Base-by-base conservation (phyloP, 2,888 invertebrate species). In the Stenchaetothrips biformis region DNA sequence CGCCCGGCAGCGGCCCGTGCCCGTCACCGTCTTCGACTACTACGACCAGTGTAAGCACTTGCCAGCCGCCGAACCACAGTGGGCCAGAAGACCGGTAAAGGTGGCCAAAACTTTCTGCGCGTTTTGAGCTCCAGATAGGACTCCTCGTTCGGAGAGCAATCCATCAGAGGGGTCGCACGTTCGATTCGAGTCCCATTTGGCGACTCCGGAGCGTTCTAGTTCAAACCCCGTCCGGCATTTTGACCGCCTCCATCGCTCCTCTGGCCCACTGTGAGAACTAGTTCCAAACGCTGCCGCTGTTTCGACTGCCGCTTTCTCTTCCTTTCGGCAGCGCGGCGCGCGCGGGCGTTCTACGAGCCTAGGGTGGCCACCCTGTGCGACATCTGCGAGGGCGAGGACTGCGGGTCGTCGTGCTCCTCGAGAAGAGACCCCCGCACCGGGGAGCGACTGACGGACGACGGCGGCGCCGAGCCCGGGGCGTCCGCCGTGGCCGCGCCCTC, bases 21-120 rank as follows among this genome's bases (percentile, higher is more conserved):
- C 94, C 83, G 95, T 97, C 82, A 91, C 92, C 77, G 90, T 98
- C 77, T 93, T 93, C 83, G 98, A 98, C 86, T 95, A 98, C 84
- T 98, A 97, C 84, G 96, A 98, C 86, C 94, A 93, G 82, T 93
- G 96, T 96, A 86, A 91, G 93, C 80, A 37, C 37, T 37, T 4
- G 37, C 37, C 37, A 37, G 37, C 4, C 37, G 37, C 2, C 37
- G 37, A 1, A 4, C 4, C 37, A 37, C n/a, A n/a, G n/a, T n/a
- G n/a, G n/a, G n/a, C n/a, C n/a, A n/a, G n/a, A n/a, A n/a, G n/a
- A n/a, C n/a, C n/a, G n/a, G n/a, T n/a, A n/a, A n/a, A n/a, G n/a
- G n/a, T n/a, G n/a, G n/a, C n/a, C n/a, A n/a, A n/a, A n/a, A n/a
- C n/a, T n/a, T n/a, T n/a, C n/a, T n/a, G n/a, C n/a, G n/a, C n/a